Percentiles rank a stretch among this genome's conserved stretches.
phyloP scores from a whole-genome alignment of 1,140 invertebrate genomes.

The Thaumetopoea pityocampa region DNA sequence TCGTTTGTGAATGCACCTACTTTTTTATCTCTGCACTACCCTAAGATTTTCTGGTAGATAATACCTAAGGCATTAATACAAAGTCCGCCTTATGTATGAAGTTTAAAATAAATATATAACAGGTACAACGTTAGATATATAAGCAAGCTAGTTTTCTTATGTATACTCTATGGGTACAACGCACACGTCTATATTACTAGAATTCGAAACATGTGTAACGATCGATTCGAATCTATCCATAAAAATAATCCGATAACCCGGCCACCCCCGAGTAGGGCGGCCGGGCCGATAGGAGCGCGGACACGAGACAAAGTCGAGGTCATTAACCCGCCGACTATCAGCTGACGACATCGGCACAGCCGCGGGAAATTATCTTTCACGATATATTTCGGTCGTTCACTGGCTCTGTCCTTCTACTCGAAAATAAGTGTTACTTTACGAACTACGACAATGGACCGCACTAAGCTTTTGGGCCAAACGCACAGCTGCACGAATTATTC shows the following conservation, averaged over 20 bases:
- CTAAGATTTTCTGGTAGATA: too few species aligned
- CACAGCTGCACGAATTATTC: not conserved
- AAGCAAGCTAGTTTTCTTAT: too few species aligned
- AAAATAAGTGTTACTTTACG: slow-evolving; percentile 11
- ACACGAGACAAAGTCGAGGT: slow-evolving; percentile 66
- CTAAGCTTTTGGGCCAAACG: slow-evolving; percentile 1
- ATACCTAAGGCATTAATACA: too few species aligned
- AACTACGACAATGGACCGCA: slow-evolving; percentile 9
- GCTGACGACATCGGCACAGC: slow-evolving; percentile 65
- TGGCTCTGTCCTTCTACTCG: slow-evolving; percentile 26
- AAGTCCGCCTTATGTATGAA: too few species aligned
- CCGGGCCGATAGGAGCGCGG: slow-evolving; percentile 51
- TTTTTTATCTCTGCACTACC: too few species aligned
- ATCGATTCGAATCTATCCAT: slow-evolving; percentile 35
- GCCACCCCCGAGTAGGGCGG: slow-evolving; percentile 37
- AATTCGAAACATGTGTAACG: not conserved
- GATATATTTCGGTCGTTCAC: slow-evolving; percentile 62
- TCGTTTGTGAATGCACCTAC: too few species aligned
- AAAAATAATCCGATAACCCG: slow-evolving; percentile 59
- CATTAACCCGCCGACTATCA: slow-evolving; percentile 65
- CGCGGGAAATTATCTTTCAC: slow-evolving; percentile 61
- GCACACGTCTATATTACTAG: too few species aligned
- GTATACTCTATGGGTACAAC: too few species aligned
- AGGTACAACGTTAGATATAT: too few species aligned
- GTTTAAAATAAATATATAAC: too few species aligned